phyloP scores from a whole-genome alignment of 1,140 invertebrate genomes.

The Drosophila asahinai region DNA sequence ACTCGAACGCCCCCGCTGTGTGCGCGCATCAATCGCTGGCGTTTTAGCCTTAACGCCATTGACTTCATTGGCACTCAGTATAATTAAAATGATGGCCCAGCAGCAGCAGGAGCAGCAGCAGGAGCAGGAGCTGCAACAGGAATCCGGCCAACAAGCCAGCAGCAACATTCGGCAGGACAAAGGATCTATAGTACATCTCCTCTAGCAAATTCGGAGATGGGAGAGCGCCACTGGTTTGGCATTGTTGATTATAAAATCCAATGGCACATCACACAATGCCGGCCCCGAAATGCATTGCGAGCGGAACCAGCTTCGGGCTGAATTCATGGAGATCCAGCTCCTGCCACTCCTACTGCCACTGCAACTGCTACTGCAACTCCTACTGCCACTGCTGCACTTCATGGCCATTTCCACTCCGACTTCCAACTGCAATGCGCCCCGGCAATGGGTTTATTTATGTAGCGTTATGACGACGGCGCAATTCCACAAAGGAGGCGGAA shows the following conservation, averaged over 20 bases:
- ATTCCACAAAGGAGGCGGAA: slow-evolving; percentile 35
- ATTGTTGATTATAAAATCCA: slow-evolving; percentile 83
- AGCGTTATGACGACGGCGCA: slow-evolving; percentile 73
- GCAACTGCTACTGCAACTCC: not conserved
- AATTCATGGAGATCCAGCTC: slow-evolving; percentile 12
- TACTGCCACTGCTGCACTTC: not conserved
- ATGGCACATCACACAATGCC: slow-evolving; percentile 72
- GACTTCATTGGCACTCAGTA: slow-evolving; percentile 83
- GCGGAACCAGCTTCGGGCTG: slow-evolving; percentile 52
- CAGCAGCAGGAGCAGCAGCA: slow-evolving; percentile 32
- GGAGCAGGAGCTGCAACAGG: slow-evolving; percentile 12
- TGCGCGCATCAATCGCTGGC: slow-evolving; percentile 66
- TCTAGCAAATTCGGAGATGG: slow-evolving; percentile 6
- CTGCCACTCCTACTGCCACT: not conserved
- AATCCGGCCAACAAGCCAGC: slow-evolving; percentile 33
- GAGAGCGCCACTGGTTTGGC: slow-evolving; percentile 63
- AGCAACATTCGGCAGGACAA: slow-evolving; percentile 58
- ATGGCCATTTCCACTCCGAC: slow-evolving; percentile 19
- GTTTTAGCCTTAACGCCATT: slow-evolving; percentile 79
- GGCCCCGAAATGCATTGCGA: slow-evolving; percentile 61
- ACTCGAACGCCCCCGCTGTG: slow-evolving; percentile 29
- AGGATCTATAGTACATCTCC: slow-evolving; percentile 20
- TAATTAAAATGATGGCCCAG: slow-evolving; percentile 81
- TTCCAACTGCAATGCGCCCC: slow-evolving; percentile 70
- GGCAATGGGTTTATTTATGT: slow-evolving; percentile 79